A percentile compares a stretch with the other conserved stretches of the same genome.
These are phyloP conservation scores for Ctenopoma multispine DNA, from an alignment of 2,797 vertebrate genomes.

Conservation along the genomic window DNA sequence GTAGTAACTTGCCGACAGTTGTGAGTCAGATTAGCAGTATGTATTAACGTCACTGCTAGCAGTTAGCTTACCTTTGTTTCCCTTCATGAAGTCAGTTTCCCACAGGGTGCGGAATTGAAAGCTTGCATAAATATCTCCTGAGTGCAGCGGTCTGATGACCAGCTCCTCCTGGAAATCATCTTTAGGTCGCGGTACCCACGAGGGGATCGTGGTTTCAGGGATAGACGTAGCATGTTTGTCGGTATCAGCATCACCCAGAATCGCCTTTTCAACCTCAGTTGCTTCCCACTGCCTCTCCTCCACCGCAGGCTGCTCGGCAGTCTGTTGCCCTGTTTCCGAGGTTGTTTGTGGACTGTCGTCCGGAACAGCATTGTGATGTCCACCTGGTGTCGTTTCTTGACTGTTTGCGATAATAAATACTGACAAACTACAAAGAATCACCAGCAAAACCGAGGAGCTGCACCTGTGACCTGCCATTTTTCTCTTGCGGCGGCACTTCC, in stretches of 20 bases:
- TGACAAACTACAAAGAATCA: conserved; percentile 45
- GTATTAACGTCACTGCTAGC: background rate
- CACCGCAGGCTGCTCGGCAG: conserved; percentile 18
- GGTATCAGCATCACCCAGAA: conserved; percentile 6
- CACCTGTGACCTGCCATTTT: conserved; percentile 75
- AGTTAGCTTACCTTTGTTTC: conserved; percentile 83
- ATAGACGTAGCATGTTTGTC: background rate
- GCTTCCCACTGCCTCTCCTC: conserved; percentile 67
- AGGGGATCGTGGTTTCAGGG: background rate
- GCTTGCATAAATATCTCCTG: conserved; percentile 91
- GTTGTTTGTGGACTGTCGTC: background rate
- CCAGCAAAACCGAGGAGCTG: conserved; percentile 23
- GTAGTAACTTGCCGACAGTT: background rate
- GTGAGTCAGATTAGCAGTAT: background rate
- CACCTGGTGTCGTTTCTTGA: conserved; percentile 21
- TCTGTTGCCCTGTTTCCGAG: conserved; percentile 7
- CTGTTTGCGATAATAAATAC: conserved; percentile 12
- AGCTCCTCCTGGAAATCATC: conserved; percentile 92
- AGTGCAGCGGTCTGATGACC: conserved; percentile 90
- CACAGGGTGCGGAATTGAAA: conserved; percentile 95
- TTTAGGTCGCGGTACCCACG: conserved; percentile 42
- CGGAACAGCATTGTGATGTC: background rate
- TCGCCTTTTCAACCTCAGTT: conserved; percentile 43
- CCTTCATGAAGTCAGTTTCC: conserved; percentile 86
- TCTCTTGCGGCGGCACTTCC: conserved; percentile 69